A percentile compares a stretch with the other conserved stretches of the same genome.
phyloP scores from a whole-genome alignment of 2,113 vertebrate genomes.

The Callionymus lyra region DNA sequence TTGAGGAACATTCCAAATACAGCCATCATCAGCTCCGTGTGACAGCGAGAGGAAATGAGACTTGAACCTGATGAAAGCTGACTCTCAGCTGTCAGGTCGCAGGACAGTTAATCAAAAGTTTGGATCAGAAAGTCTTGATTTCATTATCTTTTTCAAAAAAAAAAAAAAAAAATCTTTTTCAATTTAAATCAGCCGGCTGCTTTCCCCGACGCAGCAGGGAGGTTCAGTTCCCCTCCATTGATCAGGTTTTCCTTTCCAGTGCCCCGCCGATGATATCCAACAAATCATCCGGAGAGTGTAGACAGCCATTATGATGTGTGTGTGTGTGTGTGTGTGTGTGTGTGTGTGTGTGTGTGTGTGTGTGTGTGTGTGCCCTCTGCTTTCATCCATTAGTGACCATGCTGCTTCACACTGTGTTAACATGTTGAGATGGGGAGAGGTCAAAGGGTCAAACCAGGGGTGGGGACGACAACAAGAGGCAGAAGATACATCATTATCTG shows the following conservation, averaged over 20 bases:
- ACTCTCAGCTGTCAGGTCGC: constrained; percentile 16
- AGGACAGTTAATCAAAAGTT: constrained; percentile 8
- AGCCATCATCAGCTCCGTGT: constrained; percentile 27
- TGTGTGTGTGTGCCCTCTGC: neutral
- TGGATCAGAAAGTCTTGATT: constrained; percentile 1
- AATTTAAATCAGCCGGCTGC: too few relatives aligned
- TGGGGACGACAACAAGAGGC: neutral
- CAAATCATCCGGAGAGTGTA: too few relatives aligned
- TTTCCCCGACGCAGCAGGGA: too few relatives aligned
- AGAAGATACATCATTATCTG: neutral
- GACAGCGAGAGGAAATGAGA: constrained; percentile 21
- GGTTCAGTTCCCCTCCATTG: too few relatives aligned
- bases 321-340: too few relatives aligned
- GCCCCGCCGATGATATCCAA: too few relatives aligned
- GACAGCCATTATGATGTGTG: neutral
- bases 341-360: too few relatives aligned
- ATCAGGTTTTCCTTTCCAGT: too few relatives aligned
- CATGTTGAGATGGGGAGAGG: neutral
- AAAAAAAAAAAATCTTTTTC: too few relatives aligned
- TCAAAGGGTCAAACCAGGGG: neutral
- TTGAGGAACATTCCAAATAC: constrained; percentile 11
- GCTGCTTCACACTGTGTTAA: neutral
- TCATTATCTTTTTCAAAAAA: neutral
- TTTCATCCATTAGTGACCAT: neutral
- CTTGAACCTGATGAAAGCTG: constrained; percentile 13